Conservation (phyloP, 2,113 vertebrate genomes). For the Phaethon lepturus region DNA sequence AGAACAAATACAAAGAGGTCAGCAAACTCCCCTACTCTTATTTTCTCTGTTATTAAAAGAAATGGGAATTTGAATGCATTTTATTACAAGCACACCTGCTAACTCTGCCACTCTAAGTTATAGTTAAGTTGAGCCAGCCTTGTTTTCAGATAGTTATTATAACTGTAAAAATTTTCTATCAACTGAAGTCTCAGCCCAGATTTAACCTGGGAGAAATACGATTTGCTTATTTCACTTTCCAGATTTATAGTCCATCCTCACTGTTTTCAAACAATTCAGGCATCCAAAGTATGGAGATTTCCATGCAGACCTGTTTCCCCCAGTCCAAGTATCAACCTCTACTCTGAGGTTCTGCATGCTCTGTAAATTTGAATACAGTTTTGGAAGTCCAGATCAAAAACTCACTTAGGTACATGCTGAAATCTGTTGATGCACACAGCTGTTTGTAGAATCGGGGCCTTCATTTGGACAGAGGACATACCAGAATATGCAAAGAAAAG, state of each 20-base stretch:
- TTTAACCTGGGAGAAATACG: not conserved
- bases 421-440: not conserved
- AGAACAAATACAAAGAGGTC: conserved; percentile 38
- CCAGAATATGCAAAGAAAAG: not conserved
- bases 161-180: not conserved
- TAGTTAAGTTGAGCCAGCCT: not conserved
- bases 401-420: not conserved
- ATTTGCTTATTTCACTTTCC: not conserved
- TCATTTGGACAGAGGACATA: not conserved
- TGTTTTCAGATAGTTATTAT: conserved; percentile 10
- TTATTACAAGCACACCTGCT: conserved; percentile 2
- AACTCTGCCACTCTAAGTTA: not conserved
- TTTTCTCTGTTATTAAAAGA: conserved; percentile 54
- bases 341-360: not conserved
- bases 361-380: not conserved
- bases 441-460: not conserved
- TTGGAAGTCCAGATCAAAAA: not conserved
- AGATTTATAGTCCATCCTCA: not conserved
- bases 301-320: not conserved
- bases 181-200: not conserved
- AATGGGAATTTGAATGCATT: conserved; percentile 8
- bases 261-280: not conserved
- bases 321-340: not conserved
- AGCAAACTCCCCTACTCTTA: conserved; percentile 44
- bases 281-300: not conserved